Percentiles rank a stretch among this genome's conserved stretches.
These are phyloP conservation scores for Homarus americanus DNA, from an alignment of 1,140 invertebrate genomes.

Conservation along the genomic window DNA sequence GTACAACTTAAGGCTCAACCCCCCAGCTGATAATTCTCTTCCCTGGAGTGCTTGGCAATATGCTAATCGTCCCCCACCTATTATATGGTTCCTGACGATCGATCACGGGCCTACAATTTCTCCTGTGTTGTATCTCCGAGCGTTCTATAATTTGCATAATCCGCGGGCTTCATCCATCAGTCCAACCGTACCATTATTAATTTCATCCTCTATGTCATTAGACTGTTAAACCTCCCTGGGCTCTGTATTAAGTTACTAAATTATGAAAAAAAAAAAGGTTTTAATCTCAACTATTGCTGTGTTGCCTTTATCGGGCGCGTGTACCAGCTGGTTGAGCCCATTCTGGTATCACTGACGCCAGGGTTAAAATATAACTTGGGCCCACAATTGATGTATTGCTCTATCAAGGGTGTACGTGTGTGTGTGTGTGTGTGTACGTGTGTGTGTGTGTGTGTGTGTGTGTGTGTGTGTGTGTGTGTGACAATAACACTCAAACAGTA, in stretches of 20 bases:
- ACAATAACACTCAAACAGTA: no score
- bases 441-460: constrained; percentile 28
- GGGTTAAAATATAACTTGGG: no score
- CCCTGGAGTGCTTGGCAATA: background rate
- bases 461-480: constrained; percentile 17
- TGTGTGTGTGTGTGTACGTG: background rate
- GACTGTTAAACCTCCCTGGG: background rate
- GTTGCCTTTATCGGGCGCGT: background rate
- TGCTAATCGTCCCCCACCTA: background rate
- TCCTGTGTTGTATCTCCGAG: background rate
- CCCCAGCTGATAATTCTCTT: background rate
- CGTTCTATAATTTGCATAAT: constrained; percentile 31
- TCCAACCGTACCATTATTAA: background rate
- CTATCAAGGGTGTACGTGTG: background rate
- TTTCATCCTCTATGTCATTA: constrained; percentile 11
- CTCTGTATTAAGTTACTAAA: background rate
- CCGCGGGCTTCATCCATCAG: background rate
- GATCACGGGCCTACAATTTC: constrained; percentile 1
- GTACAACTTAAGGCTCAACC: no score
- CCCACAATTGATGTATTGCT: no score
- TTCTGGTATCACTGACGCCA: no score
- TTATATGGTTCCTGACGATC: background rate
- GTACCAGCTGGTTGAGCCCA: no score
- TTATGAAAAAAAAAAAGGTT: background rate
- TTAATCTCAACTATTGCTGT: background rate